Conservation (phyloP, 2,113 vertebrate genomes). For the Madoqua kirkii region DNA sequence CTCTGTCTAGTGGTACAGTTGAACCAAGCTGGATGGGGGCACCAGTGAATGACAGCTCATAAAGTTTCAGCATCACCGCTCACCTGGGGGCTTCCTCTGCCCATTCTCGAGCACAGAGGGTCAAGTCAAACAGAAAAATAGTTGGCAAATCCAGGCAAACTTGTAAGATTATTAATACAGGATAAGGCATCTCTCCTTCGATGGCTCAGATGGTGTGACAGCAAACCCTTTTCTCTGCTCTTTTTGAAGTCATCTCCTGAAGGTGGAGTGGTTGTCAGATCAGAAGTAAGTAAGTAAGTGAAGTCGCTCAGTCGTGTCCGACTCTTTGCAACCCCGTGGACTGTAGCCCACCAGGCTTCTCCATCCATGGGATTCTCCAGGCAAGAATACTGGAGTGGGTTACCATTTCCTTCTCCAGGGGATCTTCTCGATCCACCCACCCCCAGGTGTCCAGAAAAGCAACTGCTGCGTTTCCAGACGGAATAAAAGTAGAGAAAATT, state of each 20-base stretch:
- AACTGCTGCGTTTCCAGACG: neutral
- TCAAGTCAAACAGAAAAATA: neutral
- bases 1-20: neutral
- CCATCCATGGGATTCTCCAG: too few relatives aligned
- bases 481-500: neutral
- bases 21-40: too few relatives aligned
- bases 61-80: accelerated
- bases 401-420: too few relatives aligned
- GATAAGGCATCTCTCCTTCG: neutral
- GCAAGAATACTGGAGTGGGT: too few relatives aligned
- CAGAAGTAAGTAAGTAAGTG: neutral
- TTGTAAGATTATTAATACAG: neutral
- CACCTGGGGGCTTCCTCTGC: neutral
- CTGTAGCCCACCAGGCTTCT: too few relatives aligned
- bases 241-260: neutral
- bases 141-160: neutral
- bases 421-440: too few relatives aligned
- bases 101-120: neutral
- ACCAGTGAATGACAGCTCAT: neutral
- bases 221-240: neutral
- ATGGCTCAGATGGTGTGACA: neutral
- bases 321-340: too few relatives aligned
- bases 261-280: neutral
- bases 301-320: too few relatives aligned
- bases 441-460: neutral